Evolutionary conservation across 2,888 invertebrate genomes (phyloP).

Genomic region (Creontiades dilutus): DNA sequence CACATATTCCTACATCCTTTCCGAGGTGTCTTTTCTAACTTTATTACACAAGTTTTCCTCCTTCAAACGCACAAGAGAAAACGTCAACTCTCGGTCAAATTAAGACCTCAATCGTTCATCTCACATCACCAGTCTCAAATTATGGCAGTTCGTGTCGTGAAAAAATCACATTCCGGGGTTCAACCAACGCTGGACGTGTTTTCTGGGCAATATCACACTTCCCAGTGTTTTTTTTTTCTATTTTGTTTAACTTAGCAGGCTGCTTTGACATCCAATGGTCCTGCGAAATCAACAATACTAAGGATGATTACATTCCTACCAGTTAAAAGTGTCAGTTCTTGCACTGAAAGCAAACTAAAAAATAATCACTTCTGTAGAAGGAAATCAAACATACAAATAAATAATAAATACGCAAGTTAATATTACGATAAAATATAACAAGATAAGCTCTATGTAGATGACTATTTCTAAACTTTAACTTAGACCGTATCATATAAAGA

Average conservation of each 20-base stretch:
- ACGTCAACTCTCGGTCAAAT: background rate
- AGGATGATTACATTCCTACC: background rate
- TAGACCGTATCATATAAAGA: constrained; percentile 67
- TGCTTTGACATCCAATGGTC: constrained; percentile 13
- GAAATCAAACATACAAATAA: constrained; percentile 59
- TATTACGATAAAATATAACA: constrained; percentile 71
- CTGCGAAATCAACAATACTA: constrained; percentile 20
- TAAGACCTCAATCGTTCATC: background rate
- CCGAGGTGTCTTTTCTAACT: background rate
- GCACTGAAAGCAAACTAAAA: constrained; percentile 24
- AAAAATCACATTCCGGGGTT: background rate
- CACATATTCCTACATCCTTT: constrained; percentile 8
- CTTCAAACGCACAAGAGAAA: background rate
- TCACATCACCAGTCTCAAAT: constrained; percentile 63
- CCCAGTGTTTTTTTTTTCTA: too few relatives aligned
- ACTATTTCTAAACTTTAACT: constrained; percentile 70
- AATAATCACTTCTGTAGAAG: constrained; percentile 1
- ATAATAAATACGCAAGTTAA: constrained; percentile 70
- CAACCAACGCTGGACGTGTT: constrained; percentile 1
- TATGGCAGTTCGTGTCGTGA: constrained; percentile 65
- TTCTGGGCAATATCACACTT: constrained; percentile 51
- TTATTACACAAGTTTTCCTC: background rate
- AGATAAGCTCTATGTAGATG: constrained; percentile 73
- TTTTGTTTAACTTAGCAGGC: constrained; percentile 12
- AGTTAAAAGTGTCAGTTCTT: constrained; percentile 25